These are phyloP conservation scores for Oncorhynchus tshawytscha DNA, from an alignment of 2,113 vertebrate genomes.

Conservation along the genomic window DNA sequence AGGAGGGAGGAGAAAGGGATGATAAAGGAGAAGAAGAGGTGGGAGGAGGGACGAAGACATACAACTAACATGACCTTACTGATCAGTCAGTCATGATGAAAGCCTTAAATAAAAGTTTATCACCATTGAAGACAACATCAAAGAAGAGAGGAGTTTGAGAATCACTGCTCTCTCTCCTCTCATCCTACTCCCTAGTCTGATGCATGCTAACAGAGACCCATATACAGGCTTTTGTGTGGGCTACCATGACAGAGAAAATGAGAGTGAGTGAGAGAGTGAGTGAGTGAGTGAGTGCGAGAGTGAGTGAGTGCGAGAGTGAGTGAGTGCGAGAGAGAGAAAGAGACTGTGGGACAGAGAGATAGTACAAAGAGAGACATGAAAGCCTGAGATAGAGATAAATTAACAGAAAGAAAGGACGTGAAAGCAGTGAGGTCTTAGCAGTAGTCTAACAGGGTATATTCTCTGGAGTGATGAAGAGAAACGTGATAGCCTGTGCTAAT, in stretches of 20 bases:
- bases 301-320: background rate
- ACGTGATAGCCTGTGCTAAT: conserved; percentile 42
- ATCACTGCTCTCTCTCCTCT: background rate
- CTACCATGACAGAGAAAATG: background rate
- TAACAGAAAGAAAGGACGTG: conserved; percentile 23
- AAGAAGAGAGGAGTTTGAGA: conserved; percentile 16
- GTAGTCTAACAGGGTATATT: conserved; percentile 13
- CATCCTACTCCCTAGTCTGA: background rate
- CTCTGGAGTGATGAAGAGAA: conserved; percentile 32
- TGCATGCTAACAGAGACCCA: background rate
- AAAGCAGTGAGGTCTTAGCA: conserved; percentile 20
- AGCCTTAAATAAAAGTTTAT: conserved; percentile 48
- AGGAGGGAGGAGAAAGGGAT: background rate
- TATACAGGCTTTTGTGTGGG: background rate
- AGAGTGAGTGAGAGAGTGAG: background rate
- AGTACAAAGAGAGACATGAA: background rate
- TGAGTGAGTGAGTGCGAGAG: background rate
- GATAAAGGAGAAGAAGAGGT: background rate
- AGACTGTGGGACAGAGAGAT: background rate
- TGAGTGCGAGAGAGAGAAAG: background rate
- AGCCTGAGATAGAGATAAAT: conserved; percentile 13
- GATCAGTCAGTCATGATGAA: conserved; percentile 35
- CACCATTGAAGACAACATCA: conserved; percentile 53
- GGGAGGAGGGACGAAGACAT: conserved; percentile 8
- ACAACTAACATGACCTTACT: conserved; percentile 28